These are phyloP conservation scores for Balaeniceps rex DNA, from an alignment of 2,113 vertebrate genomes.

Conservation along the genomic window DNA sequence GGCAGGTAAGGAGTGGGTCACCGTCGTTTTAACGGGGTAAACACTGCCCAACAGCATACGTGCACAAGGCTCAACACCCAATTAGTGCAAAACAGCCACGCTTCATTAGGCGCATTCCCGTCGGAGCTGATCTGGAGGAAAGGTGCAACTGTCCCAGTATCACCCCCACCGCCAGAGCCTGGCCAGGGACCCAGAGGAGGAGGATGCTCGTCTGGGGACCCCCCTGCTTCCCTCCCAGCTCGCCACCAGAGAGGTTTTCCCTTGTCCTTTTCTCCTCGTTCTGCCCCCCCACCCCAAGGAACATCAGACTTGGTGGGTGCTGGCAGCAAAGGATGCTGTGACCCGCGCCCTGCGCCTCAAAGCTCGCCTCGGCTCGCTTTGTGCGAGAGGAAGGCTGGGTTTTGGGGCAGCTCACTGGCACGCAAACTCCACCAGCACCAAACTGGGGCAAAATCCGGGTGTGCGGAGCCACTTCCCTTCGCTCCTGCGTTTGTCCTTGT, in stretches of 20 bases:
- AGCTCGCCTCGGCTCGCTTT: background rate
- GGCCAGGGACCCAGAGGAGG: too few relatives aligned
- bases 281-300: background rate
- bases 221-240: background rate
- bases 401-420: background rate
- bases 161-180: background rate
- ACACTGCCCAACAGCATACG: fast-evolving
- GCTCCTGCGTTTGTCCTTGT: background rate
- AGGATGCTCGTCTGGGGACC: background rate
- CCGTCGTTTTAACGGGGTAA: fast-evolving
- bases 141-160: background rate
- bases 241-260: background rate
- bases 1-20: background rate
- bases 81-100: background rate
- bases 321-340: background rate
- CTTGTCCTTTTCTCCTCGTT: background rate
- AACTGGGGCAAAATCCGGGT: too few relatives aligned
- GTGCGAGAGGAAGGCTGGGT: background rate
- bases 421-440: fast-evolving
- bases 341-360: too few relatives aligned
- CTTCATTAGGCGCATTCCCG: background rate
- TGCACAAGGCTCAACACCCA: background rate
- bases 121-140: background rate
- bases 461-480: background rate
- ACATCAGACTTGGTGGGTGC: background rate